Conservation (phyloP, 2,797 vertebrate species). For the Pseudochirops cupreus region DNA sequence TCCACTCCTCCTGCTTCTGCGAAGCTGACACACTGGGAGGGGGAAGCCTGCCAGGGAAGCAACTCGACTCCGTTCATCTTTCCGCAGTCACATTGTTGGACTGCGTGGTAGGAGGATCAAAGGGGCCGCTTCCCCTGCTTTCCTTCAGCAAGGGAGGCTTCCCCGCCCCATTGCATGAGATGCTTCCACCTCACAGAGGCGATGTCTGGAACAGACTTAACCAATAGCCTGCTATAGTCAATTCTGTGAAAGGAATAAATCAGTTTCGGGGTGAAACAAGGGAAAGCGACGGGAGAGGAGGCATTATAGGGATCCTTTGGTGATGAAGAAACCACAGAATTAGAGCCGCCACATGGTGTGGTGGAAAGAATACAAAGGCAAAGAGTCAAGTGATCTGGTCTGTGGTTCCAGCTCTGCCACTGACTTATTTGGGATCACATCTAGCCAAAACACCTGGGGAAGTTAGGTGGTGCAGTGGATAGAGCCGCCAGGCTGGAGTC, state of each 20-base stretch:
- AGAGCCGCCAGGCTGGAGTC: background rate
- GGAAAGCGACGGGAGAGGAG: background rate
- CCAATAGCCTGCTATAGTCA: background rate
- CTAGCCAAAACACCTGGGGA: background rate
- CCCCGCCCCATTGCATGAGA: background rate
- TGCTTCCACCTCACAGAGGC: background rate
- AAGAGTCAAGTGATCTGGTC: conserved; percentile 15
- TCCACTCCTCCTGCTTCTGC: conserved; percentile 67
- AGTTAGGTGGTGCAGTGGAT: background rate
- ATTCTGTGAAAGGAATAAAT: background rate
- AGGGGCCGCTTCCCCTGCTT: conserved; percentile 33
- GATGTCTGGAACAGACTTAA: background rate
- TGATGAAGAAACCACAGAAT: background rate
- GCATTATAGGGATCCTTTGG: background rate
- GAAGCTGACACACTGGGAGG: conserved; percentile 10
- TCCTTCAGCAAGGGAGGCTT: conserved; percentile 14
- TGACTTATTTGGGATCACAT: background rate
- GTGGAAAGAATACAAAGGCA: background rate
- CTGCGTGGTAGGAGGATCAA: conserved; percentile 69
- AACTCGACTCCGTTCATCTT: conserved; percentile 24
- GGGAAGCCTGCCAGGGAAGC: conserved; percentile 44
- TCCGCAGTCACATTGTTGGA: conserved; percentile 67
- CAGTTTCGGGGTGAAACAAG: background rate
- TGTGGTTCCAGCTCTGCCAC: background rate
- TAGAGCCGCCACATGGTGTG: background rate